Evolutionary conservation across 2,888 invertebrate genomes (phyloP), one percentile per base, ranked within the genome.

Genomic region (Drosophila limbata): DNA sequence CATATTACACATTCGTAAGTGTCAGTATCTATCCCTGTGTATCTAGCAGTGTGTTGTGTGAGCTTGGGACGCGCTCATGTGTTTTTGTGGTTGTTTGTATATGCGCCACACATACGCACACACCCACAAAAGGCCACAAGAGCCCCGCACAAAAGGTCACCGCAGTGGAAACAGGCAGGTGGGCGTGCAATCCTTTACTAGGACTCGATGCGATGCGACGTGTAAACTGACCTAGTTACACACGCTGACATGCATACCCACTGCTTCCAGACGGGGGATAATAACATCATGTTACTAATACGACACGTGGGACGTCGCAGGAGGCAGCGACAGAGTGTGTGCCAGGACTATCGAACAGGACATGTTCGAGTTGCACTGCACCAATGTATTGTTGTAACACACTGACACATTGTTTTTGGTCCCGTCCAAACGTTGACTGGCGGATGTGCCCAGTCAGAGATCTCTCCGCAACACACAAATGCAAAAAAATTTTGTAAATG

Each of bases 221-320:
- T 77, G 88, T 81, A 76, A 85, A 79, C 79, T 89, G 90, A 90
- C 89, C 89, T 77, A 90, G 82, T 79, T 90, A 79, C 55, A 62
- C 44, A 53, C 31, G 25, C 52, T 47, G 25, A 15, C 10, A 35
- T 42, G 50, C 25, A 25, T 50, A 59, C 13, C 63, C 25, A 62
- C 15, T 50, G 13, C 33, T 21, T 69, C 50, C 55, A 60, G 63
- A 45, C 78, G 45, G 53, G 28, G 79, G 44, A 74, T 78, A 73
- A 78, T 73, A 78, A 61, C 42, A 75, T 69, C 71, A 85, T 81
- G 71, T 72, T 76, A 83, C 86, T 86, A 83, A 88, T 84, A 86
- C 78, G 81, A 76, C 88, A 80, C 84, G 73, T 85, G 86, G 81
- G 83, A 77, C 85, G n/a, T 25, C 47, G 69, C 79, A 47, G 59